These are phyloP conservation scores for Sylvilagus floridanus DNA, from an alignment of 2,797 vertebrate species.

Conservation along the genomic window DNA sequence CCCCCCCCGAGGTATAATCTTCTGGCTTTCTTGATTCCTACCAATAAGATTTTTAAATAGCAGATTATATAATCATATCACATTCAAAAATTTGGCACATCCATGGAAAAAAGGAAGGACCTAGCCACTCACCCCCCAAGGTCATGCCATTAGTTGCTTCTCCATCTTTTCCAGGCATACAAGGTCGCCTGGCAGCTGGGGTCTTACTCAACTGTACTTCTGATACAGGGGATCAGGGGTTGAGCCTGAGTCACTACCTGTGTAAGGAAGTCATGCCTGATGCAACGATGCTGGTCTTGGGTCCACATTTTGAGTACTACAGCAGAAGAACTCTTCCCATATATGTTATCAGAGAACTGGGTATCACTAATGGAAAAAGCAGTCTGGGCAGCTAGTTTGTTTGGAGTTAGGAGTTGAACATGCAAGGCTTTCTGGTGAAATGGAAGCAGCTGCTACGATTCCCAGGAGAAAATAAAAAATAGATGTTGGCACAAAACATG, in stretches of 20 bases:
- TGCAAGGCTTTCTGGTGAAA: neutral
- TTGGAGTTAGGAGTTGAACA: neutral
- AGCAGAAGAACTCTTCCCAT: neutral
- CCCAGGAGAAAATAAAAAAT: neutral
- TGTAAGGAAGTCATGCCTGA: neutral
- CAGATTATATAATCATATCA: neutral
- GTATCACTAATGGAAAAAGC: neutral
- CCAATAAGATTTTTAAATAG: conserved; percentile 7
- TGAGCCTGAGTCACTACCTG: neutral
- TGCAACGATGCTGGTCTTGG: neutral
- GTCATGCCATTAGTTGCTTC: neutral
- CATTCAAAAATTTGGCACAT: neutral
- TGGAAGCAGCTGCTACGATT: neutral
- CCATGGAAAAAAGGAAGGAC: neutral
- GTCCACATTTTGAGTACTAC: neutral
- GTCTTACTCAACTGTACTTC: conserved; percentile 10
- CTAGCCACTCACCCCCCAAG: neutral
- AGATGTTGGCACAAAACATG: neutral
- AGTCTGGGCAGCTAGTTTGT: neutral
- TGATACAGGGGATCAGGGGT: neutral
- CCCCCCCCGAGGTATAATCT: neutral
- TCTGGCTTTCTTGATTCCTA: neutral
- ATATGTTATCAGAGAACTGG: neutral
- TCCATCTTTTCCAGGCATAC: neutral
- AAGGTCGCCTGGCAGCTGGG: neutral